Percentiles rank a stretch among this genome's conserved stretches.
These are phyloP conservation scores for Selenia dentaria DNA, from an alignment of 2,888 invertebrate species.

Conservation along the genomic window DNA sequence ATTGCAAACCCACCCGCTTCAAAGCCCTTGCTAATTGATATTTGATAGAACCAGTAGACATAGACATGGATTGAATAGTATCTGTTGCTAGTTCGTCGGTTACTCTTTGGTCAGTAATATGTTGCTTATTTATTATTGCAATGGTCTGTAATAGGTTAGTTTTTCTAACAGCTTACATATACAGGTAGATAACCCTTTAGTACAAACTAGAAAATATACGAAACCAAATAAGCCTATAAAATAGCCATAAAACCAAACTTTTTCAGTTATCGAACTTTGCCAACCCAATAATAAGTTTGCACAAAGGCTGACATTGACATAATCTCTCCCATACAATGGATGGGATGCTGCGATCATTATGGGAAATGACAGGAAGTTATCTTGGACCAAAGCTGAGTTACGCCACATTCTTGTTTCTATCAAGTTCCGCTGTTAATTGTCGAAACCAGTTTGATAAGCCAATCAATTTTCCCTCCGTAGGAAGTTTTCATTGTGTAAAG, in stretches of 20 bases:
- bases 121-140: too few relatives aligned
- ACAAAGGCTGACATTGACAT: constrained; percentile 12
- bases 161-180: too few relatives aligned
- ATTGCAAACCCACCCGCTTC: too few relatives aligned
- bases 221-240: constrained; percentile 5
- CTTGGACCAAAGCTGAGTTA: not conserved
- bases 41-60: too few relatives aligned
- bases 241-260: constrained; percentile 13
- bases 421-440: not conserved
- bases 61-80: too few relatives aligned
- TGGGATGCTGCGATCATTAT: not conserved
- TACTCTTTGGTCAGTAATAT: too few relatives aligned
- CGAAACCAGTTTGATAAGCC: not conserved
- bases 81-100: too few relatives aligned
- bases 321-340: constrained; percentile 3
- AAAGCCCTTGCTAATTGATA: too few relatives aligned
- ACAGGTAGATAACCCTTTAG: too few relatives aligned
- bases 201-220: too few relatives aligned
- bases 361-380: constrained; percentile 4
- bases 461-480: not conserved
- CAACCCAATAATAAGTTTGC: constrained; percentile 12
- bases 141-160: too few relatives aligned
- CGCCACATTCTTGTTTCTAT: not conserved
- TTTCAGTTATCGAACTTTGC: constrained; percentile 8
- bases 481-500: not conserved